These are phyloP conservation scores for Perca flavescens DNA, from an alignment of 2,113 vertebrate species.

Conservation along the genomic window DNA sequence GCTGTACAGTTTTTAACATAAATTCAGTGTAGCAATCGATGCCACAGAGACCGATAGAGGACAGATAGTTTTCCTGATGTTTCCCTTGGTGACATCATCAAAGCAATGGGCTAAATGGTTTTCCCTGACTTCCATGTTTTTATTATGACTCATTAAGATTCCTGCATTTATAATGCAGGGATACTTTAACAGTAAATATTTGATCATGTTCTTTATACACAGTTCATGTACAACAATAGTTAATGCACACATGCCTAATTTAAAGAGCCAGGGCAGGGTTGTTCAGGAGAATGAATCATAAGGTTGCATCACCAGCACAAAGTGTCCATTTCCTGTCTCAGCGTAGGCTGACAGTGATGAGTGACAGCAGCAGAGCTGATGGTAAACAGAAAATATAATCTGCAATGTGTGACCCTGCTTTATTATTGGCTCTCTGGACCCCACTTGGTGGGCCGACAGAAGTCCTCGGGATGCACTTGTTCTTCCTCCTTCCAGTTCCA, in stretches of 20 bases:
- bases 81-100: slow-evolving; percentile 76
- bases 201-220: slow-evolving; percentile 60
- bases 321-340: slow-evolving; percentile 78
- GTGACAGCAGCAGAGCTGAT: slow-evolving; percentile 81
- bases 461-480: slow-evolving; percentile 93
- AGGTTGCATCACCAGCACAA: slow-evolving; percentile 43
- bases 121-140: slow-evolving; percentile 72
- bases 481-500: slow-evolving; percentile 85
- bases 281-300: slow-evolving; percentile 57
- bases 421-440: slow-evolving; percentile 89
- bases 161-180: slow-evolving; percentile 56
- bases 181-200: slow-evolving; percentile 46
- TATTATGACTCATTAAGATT: slow-evolving; percentile 57
- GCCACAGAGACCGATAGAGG: slow-evolving; percentile 49
- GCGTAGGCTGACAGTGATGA: slow-evolving; percentile 86
- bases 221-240: slow-evolving; percentile 56
- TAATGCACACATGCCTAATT: slow-evolving; percentile 62
- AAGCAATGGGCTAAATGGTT: slow-evolving; percentile 59
- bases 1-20: slow-evolving; percentile 62
- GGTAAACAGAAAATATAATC: slow-evolving; percentile 65
- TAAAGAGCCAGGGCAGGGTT: slow-evolving; percentile 65
- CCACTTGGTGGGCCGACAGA: slow-evolving; percentile 90
- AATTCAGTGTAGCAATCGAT: slow-evolving; percentile 37
- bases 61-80: slow-evolving; percentile 57
- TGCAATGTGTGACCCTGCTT: slow-evolving; percentile 69